A percentile compares a stretch with the other conserved stretches of the same genome.
Conservation (phyloP, 2,797 vertebrate species). For the Basileuterus tristriatus region DNA sequence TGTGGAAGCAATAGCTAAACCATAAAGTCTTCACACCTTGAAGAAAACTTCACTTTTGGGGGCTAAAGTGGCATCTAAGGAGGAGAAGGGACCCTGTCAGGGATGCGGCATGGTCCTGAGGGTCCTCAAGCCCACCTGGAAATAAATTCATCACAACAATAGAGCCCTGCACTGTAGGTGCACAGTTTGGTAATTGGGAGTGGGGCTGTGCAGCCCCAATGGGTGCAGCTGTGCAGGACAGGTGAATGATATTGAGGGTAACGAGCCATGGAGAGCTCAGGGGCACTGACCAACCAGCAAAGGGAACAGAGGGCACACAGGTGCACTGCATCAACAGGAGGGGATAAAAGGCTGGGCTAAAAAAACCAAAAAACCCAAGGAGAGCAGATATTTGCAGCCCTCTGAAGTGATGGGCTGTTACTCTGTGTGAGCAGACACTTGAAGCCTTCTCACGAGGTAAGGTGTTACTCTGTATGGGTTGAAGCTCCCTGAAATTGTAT, state of each 20-base stretch:
- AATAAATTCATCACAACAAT: not conserved
- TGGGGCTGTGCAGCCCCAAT: not conserved
- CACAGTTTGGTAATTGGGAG: not conserved
- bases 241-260: not conserved
- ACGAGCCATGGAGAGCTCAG: not conserved
- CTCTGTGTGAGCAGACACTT: not conserved
- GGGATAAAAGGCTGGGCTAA: not conserved
- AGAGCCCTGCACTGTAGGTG: not conserved
- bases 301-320: not conserved
- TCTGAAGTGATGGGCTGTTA: fast-evolving
- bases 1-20: not conserved
- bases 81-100: not conserved
- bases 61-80: not conserved
- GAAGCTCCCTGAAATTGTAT: not conserved
- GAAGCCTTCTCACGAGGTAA: not conserved
- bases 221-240: not conserved
- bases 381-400: not conserved
- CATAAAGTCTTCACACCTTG: not conserved
- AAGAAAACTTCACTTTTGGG: not conserved
- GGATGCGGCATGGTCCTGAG: fast-evolving
- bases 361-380: not conserved
- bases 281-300: not conserved
- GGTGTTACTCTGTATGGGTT: not conserved
- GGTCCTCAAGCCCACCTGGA: not conserved
- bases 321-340: not conserved